These are phyloP conservation scores for Phyllotis vaccarum DNA, from an alignment of 2,797 vertebrate species.

Conservation along the genomic window DNA sequence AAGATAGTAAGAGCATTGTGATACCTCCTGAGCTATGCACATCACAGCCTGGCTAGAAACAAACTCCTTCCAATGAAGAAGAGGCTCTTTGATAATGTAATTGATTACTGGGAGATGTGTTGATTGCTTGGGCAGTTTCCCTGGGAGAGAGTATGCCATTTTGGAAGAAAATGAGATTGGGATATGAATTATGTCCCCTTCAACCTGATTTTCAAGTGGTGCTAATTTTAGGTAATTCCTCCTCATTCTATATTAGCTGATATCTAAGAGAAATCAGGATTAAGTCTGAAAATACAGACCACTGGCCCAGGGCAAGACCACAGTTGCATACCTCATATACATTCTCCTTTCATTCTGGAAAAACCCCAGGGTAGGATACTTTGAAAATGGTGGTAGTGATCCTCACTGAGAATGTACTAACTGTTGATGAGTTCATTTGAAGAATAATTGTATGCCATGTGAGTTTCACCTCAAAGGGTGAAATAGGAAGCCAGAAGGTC, in stretches of 20 bases:
- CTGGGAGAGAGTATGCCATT: not conserved
- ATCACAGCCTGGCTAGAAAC: not conserved
- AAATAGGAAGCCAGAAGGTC: not conserved
- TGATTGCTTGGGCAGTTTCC: not conserved
- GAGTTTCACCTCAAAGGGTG: conserved; percentile 1
- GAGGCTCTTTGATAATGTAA: not conserved
- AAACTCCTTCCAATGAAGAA: not conserved
- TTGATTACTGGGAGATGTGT: not conserved
- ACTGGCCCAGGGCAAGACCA: not conserved
- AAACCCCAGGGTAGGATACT: not conserved
- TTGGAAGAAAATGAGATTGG: not conserved
- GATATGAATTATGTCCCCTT: not conserved
- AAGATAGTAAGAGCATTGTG: not conserved
- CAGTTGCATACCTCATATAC: not conserved
- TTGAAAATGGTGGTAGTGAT: not conserved
- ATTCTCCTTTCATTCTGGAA: not conserved
- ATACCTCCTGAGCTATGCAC: not conserved
- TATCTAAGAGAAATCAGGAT: not conserved
- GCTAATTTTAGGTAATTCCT: not conserved
- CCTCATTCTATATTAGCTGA: not conserved
- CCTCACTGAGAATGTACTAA: not conserved
- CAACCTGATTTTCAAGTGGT: conserved; percentile 16
- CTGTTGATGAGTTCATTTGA: not conserved
- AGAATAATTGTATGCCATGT: not conserved
- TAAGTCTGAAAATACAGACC: not conserved